phyloP scores from a whole-genome alignment of 2,888 invertebrate species.

The Chrysomela aeneicollis region DNA sequence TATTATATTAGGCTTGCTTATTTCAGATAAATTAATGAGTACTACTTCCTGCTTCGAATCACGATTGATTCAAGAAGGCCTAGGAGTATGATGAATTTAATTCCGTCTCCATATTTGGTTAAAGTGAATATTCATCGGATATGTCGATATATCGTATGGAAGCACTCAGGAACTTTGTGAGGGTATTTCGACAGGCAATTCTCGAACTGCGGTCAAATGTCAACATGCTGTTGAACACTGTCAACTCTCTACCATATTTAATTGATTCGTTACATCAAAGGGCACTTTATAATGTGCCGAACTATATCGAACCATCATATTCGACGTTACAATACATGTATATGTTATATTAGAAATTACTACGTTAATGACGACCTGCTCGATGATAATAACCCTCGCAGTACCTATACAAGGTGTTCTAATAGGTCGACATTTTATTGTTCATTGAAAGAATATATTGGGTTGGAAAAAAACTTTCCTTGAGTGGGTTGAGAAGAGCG shows the following conservation, averaged over 20 bases:
- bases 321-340: constrained; percentile 1
- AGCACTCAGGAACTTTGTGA: constrained; percentile 23
- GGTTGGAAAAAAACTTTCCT: too few species aligned
- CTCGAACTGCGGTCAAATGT: constrained; percentile 26
- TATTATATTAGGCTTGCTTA: too few species aligned
- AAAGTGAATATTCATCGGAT: constrained; percentile 23
- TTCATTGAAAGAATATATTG: too few species aligned
- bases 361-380: neutral
- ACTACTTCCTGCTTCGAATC: too few species aligned
- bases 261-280: constrained; percentile 26
- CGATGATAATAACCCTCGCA: neutral
- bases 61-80: too few species aligned
- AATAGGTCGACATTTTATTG: too few species aligned
- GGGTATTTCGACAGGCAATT: constrained; percentile 27
- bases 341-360: neutral
- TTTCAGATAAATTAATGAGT: too few species aligned
- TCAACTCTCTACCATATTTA: constrained; percentile 22
- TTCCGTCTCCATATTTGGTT: neutral
- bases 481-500: too few species aligned
- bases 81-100: neutral
- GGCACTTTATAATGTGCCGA: constrained; percentile 18
- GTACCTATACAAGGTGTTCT: too few species aligned
- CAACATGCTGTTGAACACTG: constrained; percentile 26
- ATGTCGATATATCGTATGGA: constrained; percentile 19
- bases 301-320: constrained; percentile 22